A percentile compares a stretch with the other conserved stretches of the same genome.
phyloP scores from a whole-genome alignment of 1,140 invertebrate species.

The Calephelis nemesis region DNA sequence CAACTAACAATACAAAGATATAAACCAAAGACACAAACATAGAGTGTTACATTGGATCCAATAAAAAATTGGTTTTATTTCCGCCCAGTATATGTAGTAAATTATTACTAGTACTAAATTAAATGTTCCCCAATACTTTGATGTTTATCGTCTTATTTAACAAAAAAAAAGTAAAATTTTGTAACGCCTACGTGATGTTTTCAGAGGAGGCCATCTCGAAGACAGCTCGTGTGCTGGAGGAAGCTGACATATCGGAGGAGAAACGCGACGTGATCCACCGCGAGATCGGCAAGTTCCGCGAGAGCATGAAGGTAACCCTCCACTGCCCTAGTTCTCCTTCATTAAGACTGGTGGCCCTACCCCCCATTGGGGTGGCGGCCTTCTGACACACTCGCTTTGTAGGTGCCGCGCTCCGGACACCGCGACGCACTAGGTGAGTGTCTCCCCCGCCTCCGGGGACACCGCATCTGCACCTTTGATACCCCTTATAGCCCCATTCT shows the following conservation, averaged over 20 bases:
- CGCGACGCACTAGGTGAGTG: not conserved
- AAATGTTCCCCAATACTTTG: too few species aligned
- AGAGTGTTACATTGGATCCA: too few species aligned
- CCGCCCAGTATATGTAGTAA: too few species aligned
- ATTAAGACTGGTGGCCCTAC: not conserved
- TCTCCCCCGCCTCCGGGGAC: not conserved
- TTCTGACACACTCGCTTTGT: conserved; percentile 6
- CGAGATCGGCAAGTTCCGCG: conserved; percentile 98
- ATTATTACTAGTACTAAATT: too few species aligned
- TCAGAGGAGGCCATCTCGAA: conserved; percentile 82
- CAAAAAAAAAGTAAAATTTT: too few species aligned
- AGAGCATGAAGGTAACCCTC: conserved; percentile 94
- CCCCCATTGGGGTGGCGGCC: not conserved
- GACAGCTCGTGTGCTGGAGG: conserved; percentile 80
- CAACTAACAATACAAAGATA: too few species aligned
- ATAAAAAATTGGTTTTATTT: too few species aligned
- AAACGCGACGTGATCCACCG: conserved; percentile 96
- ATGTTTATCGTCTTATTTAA: too few species aligned
- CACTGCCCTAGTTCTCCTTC: conserved; percentile 19
- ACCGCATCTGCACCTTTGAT: not conserved
- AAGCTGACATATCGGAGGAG: conserved; percentile 96
- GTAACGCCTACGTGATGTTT: not conserved
- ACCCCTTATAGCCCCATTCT: not conserved
- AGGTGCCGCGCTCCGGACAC: conserved; percentile 9
- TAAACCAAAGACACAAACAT: too few species aligned